Base-by-base conservation (phyloP, 2,888 invertebrate species). In the Drosophila siamana region DNA sequence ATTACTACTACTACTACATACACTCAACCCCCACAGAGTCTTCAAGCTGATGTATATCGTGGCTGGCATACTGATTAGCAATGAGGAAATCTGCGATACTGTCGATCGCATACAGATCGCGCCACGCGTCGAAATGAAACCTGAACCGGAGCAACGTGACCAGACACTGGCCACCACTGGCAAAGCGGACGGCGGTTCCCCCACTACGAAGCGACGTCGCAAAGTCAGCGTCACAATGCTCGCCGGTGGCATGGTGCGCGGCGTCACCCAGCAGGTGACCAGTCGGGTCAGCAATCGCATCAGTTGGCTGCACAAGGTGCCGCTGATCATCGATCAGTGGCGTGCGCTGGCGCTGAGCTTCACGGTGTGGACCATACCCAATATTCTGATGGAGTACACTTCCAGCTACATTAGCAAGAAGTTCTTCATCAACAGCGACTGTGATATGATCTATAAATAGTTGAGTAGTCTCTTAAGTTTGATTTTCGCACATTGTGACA, bases 31-130 rank as follows among this genome's bases (percentile, higher is more conserved):
- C 46, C 55, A 33, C 69, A 91, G 91, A 80, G 90, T 91, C 60
- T 88, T 91, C 60, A 91, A 91, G 74, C 81, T 91, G 72, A 89
- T 91, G 80, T 91, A 91, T 73, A 91, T 91, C 69, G 91, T 91
- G 36, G 90, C 91, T 30, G 91, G 91, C 36, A 91, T 91, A 48
- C 77, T 91, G 36, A 81, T 90, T 48, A 90, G 91, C 67, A 91
- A 91, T 69, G 91, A 84, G 61, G 90, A 90, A 61, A 88, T 91
- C 52, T 91, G 91, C 73, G 89, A 91, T 50, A 91, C 91, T 5
- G 91, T 91, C 16, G 91, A 91, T 71, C 80, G 89, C 74, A 91
- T 91, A 13, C 89, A 90, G 64, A 90, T 91, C 28, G 85, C 91
- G 47, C 91, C 91, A 63, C 86, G 89, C 60, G 86, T 90, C 16